Conservation (phyloP, 2,113 vertebrate species). For the Tachysurus vachellii region DNA sequence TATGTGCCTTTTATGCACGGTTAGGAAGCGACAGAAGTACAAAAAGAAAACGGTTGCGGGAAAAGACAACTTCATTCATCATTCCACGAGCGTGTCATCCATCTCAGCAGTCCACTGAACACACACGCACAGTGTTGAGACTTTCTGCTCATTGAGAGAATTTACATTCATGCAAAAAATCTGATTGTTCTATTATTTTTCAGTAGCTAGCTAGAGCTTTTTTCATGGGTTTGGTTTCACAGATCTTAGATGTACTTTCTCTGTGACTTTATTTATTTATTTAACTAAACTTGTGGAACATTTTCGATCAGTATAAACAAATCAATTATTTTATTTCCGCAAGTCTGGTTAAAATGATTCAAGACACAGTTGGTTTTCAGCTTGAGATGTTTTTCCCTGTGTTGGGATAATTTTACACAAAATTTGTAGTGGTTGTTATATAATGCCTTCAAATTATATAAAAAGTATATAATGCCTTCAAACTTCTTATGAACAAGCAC, state of each 20-base stretch:
- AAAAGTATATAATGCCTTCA: too few relatives aligned
- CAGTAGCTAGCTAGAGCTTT: not conserved
- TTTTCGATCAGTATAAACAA: too few relatives aligned
- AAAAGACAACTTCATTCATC: slow-evolving; percentile 23
- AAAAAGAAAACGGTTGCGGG: slow-evolving; percentile 2
- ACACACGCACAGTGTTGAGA: not conserved
- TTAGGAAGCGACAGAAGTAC: slow-evolving; percentile 8
- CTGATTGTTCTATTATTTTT: not conserved
- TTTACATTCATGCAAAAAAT: slow-evolving; percentile 1
- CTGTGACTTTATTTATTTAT: not conserved
- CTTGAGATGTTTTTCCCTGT: too few relatives aligned
- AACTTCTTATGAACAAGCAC: too few relatives aligned
- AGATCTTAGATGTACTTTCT: not conserved
- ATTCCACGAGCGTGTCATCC: not conserved
- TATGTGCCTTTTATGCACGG: slow-evolving; percentile 3
- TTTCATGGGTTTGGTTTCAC: not conserved
- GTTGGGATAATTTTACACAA: too few relatives aligned
- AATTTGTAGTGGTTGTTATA: too few relatives aligned
- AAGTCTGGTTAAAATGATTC: too few relatives aligned
- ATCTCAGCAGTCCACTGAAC: slow-evolving; percentile 4
- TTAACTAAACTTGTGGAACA: too few relatives aligned
- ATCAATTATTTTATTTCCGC: too few relatives aligned
- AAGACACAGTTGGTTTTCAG: too few relatives aligned
- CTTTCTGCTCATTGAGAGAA: not conserved
- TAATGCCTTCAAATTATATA: too few relatives aligned